These are phyloP conservation scores for Cephus spinipes DNA, from an alignment of 2,888 invertebrate genomes.

Conservation along the genomic window DNA sequence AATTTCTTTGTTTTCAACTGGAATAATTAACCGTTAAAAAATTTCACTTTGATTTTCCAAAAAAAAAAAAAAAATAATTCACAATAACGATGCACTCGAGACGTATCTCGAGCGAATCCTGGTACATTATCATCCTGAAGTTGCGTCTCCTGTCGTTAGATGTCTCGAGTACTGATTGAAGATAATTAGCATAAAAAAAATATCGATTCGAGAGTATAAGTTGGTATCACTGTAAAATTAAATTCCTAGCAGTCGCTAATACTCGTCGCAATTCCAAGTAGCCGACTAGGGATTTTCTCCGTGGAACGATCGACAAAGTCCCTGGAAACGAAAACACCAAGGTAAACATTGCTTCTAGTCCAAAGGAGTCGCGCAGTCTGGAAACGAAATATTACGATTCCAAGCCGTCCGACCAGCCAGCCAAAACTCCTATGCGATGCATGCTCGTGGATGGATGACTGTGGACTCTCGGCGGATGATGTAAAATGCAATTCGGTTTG, in stretches of 20 bases:
- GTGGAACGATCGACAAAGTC: background rate
- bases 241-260: background rate
- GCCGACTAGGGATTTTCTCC: background rate
- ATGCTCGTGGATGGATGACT: background rate
- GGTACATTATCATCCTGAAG: background rate
- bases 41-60: background rate
- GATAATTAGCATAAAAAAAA: background rate
- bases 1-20: background rate
- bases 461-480: slow-evolving; percentile 26
- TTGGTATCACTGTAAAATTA: background rate
- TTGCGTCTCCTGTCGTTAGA: background rate
- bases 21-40: background rate
- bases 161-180: background rate
- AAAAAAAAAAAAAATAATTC: background rate
- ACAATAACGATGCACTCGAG: background rate
- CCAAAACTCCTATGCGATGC: background rate
- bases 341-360: background rate
- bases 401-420: background rate
- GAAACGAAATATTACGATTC: background rate
- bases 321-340: background rate
- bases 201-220: background rate
- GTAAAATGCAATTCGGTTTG: slow-evolving; percentile 55
- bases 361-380: background rate
- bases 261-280: background rate
- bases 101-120: background rate